Evolutionary conservation across 2,797 vertebrate species (phyloP), one percentile per base, ranked within the genome.

Genomic region (Phyllotis vaccarum): DNA sequence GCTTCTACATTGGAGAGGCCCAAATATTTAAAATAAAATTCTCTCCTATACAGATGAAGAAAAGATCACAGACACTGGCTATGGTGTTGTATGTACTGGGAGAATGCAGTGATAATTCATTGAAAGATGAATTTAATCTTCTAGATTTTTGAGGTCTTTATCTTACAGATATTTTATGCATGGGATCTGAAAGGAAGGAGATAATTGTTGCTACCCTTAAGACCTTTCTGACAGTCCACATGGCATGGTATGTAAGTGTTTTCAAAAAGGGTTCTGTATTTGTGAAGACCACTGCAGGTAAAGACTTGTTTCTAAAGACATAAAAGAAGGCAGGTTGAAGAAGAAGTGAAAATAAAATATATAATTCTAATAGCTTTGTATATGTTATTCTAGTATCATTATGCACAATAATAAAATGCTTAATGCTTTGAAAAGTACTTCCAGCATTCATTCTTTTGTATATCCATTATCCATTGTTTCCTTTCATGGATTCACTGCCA

Each of bases 241-340:
- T 85, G 98, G 98, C 93, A 99, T 99, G 99, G 99, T 99, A 96
- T 99, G 99, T 99, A 99, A 99, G 98, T 99, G 99, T 98, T 99
- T 99, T 94, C 99, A 99, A 98, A 99, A 99, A 97, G 99, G 99
- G 96, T 99, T 99, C 99, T 99, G 99, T 97, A 99, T 99, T 97
- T 99, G 99, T 5, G 99, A 99, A 97, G 99, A 99, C 97, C 99
- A 98, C 3, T 99, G 99, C 99, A 99, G 99, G 99, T 99, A 98
- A 98, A 95, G 49, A 91, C 76, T 46, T 40, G 22, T 31, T 19
- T 0, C 17, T 70, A n/a, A 3, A 22, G 80, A 85, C 16, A 13
- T 17, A 49, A 49, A 49, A 49, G 2, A 70, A 21, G 34, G 17
- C 46, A 34, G 40, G 12, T 68, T 95, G 40, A 54, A 40, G 22